phyloP scores from a whole-genome alignment of 2,797 vertebrate species.

The Coregonus suidteri region DNA sequence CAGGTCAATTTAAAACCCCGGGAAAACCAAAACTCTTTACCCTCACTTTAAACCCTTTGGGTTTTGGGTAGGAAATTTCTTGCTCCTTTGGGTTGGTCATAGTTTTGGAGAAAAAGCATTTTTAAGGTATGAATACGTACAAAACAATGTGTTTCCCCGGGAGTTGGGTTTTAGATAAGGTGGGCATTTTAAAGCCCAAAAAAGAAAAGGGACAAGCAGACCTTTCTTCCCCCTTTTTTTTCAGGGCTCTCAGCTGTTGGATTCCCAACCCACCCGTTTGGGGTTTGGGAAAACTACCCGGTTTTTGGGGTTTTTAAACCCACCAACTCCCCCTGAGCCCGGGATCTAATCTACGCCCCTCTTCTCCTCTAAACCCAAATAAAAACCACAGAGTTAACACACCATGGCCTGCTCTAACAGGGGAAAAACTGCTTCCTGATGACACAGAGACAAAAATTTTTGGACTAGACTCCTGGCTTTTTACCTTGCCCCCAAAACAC shows the following conservation, averaged over 20 bases:
- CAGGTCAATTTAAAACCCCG: constrained; percentile 12
- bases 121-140: too few relatives aligned
- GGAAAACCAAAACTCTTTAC: not conserved
- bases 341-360: not conserved
- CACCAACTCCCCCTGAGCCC: not conserved
- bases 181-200: not conserved
- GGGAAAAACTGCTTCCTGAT: constrained; percentile 59
- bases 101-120: too few relatives aligned
- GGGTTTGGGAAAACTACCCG: too few relatives aligned
- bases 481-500: constrained; percentile 53
- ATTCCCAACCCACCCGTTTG: not conserved
- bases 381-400: constrained; percentile 42
- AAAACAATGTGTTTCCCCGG: too few relatives aligned
- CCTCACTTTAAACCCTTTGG: not conserved
- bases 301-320: not conserved
- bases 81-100: not conserved
- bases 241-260: not conserved
- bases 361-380: constrained; percentile 30
- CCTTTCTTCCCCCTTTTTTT: not conserved
- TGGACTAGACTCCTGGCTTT: constrained; percentile 47
- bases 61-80: not conserved
- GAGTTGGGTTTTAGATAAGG: not conserved
- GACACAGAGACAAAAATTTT: constrained; percentile 52
- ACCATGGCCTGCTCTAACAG: constrained; percentile 45
- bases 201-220: not conserved